Evolutionary conservation across 2,888 invertebrate genomes (phyloP).

Genomic region (Thyatira batis): DNA sequence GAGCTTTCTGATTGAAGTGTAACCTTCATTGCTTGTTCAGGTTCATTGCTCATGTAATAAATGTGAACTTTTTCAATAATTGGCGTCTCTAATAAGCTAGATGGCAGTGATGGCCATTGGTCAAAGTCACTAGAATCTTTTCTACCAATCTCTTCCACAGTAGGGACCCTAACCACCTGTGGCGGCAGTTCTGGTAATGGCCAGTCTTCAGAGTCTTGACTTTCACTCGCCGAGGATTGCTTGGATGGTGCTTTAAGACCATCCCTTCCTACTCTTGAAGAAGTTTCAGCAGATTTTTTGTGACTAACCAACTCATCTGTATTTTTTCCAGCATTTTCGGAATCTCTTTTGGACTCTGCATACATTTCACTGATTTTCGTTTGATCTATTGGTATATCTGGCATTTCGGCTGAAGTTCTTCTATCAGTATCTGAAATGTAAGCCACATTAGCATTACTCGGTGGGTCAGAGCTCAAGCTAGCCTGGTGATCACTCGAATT

Average conservation of each 20-base stretch:
- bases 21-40: conserved; percentile 90
- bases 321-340: conserved; percentile 57
- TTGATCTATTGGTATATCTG: conserved; percentile 91
- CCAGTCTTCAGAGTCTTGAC: conserved; percentile 90
- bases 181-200: conserved; percentile 88
- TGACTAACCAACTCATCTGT: conserved; percentile 45
- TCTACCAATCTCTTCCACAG: conserved; percentile 50
- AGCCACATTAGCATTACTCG: conserved; percentile 87
- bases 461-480: conserved; percentile 92
- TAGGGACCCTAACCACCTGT: conserved; percentile 58
- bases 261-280: conserved; percentile 54
- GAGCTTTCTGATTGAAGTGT: conserved; percentile 86
- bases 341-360: conserved; percentile 76
- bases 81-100: conserved; percentile 86
- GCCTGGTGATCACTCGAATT: conserved; percentile 93
- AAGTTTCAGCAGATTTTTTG: conserved; percentile 52
- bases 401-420: conserved; percentile 92
- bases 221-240: conserved; percentile 81
- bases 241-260: conserved; percentile 64
- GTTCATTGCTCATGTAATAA: conserved; percentile 89
- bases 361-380: conserved; percentile 83
- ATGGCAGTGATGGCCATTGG: conserved; percentile 92
- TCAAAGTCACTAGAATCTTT: conserved; percentile 86
- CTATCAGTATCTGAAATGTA: conserved; percentile 91
- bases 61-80: conserved; percentile 90